Conservation (phyloP, 2,797 vertebrate species). For the Acipenser ruthenus region DNA sequence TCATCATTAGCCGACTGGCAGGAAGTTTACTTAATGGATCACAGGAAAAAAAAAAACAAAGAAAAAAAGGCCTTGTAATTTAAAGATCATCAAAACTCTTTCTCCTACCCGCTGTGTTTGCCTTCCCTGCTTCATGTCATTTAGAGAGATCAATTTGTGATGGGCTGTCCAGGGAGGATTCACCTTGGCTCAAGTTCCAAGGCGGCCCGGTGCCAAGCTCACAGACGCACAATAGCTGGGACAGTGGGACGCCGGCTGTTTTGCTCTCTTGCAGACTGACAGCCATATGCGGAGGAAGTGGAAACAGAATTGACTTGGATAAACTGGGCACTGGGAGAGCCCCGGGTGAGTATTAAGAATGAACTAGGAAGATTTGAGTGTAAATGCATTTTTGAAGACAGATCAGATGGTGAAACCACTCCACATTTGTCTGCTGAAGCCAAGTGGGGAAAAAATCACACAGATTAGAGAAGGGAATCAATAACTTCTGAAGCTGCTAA, state of each 20-base stretch:
- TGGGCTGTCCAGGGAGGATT: constrained; percentile 21
- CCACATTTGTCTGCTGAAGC: too few relatives aligned
- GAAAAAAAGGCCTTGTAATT: constrained; percentile 13
- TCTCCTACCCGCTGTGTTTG: constrained; percentile 8
- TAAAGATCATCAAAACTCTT: constrained; percentile 13
- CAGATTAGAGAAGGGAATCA: too few relatives aligned
- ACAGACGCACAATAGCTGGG: not conserved
- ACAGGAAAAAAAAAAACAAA: not conserved
- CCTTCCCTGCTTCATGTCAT: constrained; percentile 8
- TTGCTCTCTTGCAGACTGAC: constrained; percentile 14
- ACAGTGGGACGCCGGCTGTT: constrained; percentile 6
- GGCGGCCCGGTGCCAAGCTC: constrained; percentile 17
- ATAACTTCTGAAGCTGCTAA: too few relatives aligned
- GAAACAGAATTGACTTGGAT: not conserved
- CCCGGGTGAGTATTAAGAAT: constrained; percentile 3
- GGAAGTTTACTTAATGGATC: not conserved
- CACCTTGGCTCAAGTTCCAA: constrained; percentile 21
- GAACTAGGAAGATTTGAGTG: constrained; percentile 1
- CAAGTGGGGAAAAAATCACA: too few relatives aligned
- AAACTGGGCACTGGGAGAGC: constrained; percentile 9
- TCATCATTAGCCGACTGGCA: too few relatives aligned
- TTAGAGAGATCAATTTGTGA: constrained; percentile 10
- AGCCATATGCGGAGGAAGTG: constrained; percentile 22
- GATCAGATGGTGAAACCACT: too few relatives aligned
- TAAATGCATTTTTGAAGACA: too few relatives aligned